These are phyloP conservation scores for Brachionichthys hirsutus DNA, from an alignment of 2,113 vertebrate species.

Conservation along the genomic window DNA sequence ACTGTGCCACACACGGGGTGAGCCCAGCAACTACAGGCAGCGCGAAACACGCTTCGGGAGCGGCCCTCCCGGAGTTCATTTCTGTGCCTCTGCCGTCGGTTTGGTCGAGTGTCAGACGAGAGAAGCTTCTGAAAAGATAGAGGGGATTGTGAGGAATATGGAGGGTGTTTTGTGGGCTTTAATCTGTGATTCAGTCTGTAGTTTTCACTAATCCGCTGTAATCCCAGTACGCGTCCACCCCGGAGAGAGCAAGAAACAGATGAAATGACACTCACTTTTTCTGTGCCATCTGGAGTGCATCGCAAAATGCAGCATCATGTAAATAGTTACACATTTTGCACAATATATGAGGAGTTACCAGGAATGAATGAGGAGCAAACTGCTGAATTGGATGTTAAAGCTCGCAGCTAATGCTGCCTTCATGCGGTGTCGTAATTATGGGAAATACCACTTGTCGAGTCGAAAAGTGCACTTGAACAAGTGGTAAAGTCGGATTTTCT, in stretches of 20 bases:
- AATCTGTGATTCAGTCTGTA: conserved; percentile 65
- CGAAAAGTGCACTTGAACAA: too few relatives aligned
- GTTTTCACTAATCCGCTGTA: conserved; percentile 69
- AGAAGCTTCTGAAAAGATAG: conserved; percentile 12
- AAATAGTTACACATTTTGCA: too few relatives aligned
- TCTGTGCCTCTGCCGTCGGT: too few relatives aligned
- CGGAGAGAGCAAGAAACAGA: conserved; percentile 13
- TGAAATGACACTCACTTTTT: conserved; percentile 7
- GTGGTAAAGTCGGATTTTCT: too few relatives aligned
- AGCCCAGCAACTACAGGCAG: conserved; percentile 59
- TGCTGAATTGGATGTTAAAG: too few relatives aligned
- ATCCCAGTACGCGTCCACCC: conserved; percentile 48
- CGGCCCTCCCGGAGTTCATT: background rate
- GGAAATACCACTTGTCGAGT: too few relatives aligned
- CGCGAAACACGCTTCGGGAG: background rate
- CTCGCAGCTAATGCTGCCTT: too few relatives aligned
- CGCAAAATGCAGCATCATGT: too few relatives aligned
- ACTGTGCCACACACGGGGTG: conserved; percentile 93
- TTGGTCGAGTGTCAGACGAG: background rate
- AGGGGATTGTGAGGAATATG: conserved; percentile 26
- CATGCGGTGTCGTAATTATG: too few relatives aligned
- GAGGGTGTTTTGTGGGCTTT: conserved; percentile 35
- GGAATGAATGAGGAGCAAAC: too few relatives aligned
- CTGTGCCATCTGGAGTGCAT: too few relatives aligned
- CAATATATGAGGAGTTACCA: too few relatives aligned